Evolutionary conservation across 2,113 vertebrate genomes (phyloP).

Genomic region (Urocitellus parryii): DNA sequence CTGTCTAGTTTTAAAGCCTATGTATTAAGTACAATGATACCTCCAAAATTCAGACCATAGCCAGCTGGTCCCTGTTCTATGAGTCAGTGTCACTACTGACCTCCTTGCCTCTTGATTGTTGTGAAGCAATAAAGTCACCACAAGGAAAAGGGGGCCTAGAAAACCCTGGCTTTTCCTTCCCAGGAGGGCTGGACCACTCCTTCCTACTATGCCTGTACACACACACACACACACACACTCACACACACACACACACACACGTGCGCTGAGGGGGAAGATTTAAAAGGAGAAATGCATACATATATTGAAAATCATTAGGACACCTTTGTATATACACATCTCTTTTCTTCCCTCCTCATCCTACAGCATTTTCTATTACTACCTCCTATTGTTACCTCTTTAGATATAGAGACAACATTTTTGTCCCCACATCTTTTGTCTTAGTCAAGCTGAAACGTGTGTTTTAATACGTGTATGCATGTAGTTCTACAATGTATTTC

Average conservation of each 20-base stretch:
- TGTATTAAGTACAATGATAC: neutral
- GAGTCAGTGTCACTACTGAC: fast-evolving
- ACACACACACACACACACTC: neutral
- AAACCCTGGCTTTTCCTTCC: neutral
- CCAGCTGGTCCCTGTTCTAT: fast-evolving
- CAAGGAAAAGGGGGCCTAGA: neutral
- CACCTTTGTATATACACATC: neutral
- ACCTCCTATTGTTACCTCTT: neutral
- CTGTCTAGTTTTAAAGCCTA: neutral
- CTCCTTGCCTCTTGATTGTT: neutral
- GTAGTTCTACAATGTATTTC: neutral
- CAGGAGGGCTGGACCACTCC: neutral
- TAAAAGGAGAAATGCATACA: neutral
- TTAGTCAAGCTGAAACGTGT: too few relatives aligned
- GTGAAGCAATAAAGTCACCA: neutral
- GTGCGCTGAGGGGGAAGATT: neutral
- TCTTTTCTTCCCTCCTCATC: neutral
- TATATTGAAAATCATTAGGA: neutral
- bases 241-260: neutral
- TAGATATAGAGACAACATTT: neutral
- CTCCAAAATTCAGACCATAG: neutral
- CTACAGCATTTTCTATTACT: neutral
- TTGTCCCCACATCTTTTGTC: neutral
- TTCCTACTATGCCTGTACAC: neutral
- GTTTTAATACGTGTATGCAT: neutral